Evolutionary conservation across 2,888 invertebrate genomes (phyloP).

Genomic region (Rutpela maculata): DNA sequence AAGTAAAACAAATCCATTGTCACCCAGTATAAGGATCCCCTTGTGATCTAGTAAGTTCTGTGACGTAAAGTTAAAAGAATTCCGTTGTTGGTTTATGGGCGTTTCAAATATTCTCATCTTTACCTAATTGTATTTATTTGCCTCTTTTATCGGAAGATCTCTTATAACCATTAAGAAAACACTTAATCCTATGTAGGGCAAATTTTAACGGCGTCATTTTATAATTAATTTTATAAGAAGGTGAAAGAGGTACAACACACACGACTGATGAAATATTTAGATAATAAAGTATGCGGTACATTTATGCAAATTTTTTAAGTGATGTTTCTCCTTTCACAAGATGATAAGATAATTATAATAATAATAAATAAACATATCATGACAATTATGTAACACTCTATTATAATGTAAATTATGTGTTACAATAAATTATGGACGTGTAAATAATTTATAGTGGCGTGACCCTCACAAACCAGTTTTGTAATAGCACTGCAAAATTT

Average conservation of each 20-base stretch:
- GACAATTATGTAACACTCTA: conserved; percentile 36
- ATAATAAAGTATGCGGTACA: background rate
- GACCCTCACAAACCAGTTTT: conserved; percentile 32
- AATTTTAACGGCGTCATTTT: conserved; percentile 1
- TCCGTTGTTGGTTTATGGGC: no score
- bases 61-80: no score
- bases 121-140: no score
- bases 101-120: no score
- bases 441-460: conserved; percentile 24
- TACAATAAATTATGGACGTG: conserved; percentile 31
- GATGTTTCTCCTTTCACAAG: conserved; percentile 17
- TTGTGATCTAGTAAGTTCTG: no score
- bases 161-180: no score
- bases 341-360: conserved; percentile 32
- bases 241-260: conserved; percentile 6
- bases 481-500: conserved; percentile 13
- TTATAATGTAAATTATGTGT: conserved; percentile 28
- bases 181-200: background rate
- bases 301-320: conserved; percentile 20
- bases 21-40: no score
- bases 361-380: conserved; percentile 35
- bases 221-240: conserved; percentile 3
- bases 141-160: no score
- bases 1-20: no score
- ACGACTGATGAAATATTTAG: conserved; percentile 8